Conservation (phyloP, 1,140 invertebrate genomes). For the Sitophilus oryzae region DNA sequence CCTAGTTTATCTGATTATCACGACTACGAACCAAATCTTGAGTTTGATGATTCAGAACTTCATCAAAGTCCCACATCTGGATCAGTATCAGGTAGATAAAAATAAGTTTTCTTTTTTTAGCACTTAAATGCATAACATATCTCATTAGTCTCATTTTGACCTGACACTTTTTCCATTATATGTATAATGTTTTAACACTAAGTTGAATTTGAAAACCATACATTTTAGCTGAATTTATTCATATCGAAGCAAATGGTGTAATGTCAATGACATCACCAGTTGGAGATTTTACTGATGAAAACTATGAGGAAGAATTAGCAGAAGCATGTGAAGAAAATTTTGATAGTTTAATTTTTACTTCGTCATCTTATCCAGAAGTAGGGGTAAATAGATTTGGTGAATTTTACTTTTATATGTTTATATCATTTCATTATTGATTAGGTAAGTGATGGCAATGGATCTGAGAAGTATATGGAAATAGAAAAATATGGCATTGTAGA, state of each 20-base stretch:
- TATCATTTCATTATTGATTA: background rate
- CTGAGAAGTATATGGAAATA: slow-evolving; percentile 70
- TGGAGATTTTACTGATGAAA: slow-evolving; percentile 64
- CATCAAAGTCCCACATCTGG: slow-evolving; percentile 52
- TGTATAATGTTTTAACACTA: too few relatives aligned
- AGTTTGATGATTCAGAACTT: slow-evolving; percentile 92
- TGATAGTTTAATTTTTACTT: slow-evolving; percentile 36
- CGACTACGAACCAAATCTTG: slow-evolving; percentile 89
- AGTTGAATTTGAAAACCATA: too few relatives aligned
- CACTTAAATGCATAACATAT: too few relatives aligned
- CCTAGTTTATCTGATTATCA: slow-evolving; percentile 86
- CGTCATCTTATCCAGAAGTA: slow-evolving; percentile 43
- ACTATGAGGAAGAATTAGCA: slow-evolving; percentile 85
- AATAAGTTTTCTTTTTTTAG: background rate
- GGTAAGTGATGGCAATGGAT: slow-evolving; percentile 27
- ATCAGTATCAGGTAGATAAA: slow-evolving; percentile 44
- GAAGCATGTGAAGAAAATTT: slow-evolving; percentile 38
- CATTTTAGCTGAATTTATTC: slow-evolving; percentile 39
- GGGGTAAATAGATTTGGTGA: slow-evolving; percentile 31
- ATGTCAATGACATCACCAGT: slow-evolving; percentile 36
- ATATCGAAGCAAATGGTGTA: slow-evolving; percentile 37
- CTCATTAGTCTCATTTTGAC: too few relatives aligned
- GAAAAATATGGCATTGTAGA: slow-evolving; percentile 80
- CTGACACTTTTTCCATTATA: too few relatives aligned
- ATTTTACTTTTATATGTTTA: background rate